Evolutionary conservation across 1,140 invertebrate genomes (phyloP).

Genomic region (Drosophila tristis): DNA sequence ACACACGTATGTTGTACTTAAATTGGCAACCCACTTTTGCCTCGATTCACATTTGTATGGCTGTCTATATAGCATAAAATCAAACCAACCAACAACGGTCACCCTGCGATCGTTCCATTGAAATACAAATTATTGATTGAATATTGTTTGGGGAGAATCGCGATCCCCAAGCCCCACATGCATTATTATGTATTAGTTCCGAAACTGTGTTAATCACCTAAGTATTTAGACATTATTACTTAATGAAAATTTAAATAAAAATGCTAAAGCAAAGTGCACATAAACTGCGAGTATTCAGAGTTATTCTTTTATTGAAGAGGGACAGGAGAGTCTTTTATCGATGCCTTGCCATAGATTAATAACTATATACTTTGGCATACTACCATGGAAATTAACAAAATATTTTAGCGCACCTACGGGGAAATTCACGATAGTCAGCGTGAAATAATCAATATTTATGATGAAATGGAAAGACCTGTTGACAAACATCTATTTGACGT

Average conservation of each 20-base stretch:
- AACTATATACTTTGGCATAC: neutral
- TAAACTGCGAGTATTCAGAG: too few species aligned
- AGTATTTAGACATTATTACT: conserved; percentile 83
- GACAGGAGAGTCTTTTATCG: neutral
- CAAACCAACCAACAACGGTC: conserved; percentile 59
- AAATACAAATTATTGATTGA: conserved; percentile 57
- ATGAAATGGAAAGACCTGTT: conserved; percentile 8
- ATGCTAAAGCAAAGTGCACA: conserved; percentile 42
- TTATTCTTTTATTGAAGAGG: neutral
- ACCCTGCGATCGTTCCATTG: conserved; percentile 63
- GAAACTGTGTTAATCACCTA: conserved; percentile 82
- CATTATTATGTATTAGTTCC: conserved; percentile 74
- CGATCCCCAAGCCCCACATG: conserved; percentile 8
- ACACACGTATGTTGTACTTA: conserved; percentile 61
- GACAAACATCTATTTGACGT: conserved; percentile 14
- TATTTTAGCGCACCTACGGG: conserved; percentile 13
- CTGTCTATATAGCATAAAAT: conserved; percentile 71
- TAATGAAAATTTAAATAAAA: conserved; percentile 69
- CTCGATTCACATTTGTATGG: conserved; percentile 58
- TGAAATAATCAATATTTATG: conserved; percentile 17
- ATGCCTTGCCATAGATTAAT: neutral
- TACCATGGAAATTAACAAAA: neutral
- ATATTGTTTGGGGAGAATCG: conserved; percentile 53
- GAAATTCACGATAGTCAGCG: neutral
- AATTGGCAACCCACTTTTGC: conserved; percentile 63